Percentiles rank a stretch among this genome's conserved stretches.
Conservation (phyloP, 2,113 vertebrate genomes). For the Nestor notabilis region DNA sequence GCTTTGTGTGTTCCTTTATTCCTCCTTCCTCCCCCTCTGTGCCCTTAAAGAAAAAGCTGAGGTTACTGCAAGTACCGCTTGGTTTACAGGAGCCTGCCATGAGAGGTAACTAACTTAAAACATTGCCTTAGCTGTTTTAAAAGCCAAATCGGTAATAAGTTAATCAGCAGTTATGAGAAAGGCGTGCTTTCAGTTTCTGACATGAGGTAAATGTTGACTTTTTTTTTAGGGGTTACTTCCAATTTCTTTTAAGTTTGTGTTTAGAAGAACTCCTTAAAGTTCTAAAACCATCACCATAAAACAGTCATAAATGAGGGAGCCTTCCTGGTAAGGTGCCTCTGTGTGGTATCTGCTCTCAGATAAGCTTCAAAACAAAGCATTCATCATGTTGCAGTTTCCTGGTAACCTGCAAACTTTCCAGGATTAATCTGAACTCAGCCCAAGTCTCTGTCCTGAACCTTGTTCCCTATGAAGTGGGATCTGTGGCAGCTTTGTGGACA, state of each 20-base stretch:
- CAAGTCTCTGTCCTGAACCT: not conserved
- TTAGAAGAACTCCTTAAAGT: not conserved
- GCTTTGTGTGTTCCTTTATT: not conserved
- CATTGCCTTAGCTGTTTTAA: not conserved
- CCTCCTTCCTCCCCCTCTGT: fast-evolving
- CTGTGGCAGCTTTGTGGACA: not conserved
- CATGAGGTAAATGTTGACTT: not conserved
- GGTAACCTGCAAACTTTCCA: not conserved
- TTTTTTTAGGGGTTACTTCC: not conserved
- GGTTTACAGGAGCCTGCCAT: not conserved
- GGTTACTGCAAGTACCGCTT: not conserved
- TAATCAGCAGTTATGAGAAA: not conserved
- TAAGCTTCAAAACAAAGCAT: not conserved
- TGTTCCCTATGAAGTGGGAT: not conserved
- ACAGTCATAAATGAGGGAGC: not conserved
- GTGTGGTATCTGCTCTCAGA: not conserved
- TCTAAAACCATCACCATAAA: not conserved
- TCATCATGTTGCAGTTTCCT: fast-evolving
- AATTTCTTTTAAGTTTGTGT: not conserved
- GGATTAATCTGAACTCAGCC: not conserved
- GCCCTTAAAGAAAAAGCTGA: not conserved
- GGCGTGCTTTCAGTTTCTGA: not conserved
- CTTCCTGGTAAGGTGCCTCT: not conserved
- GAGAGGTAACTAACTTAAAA: not conserved
- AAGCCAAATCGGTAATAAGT: not conserved